Conservation (phyloP, 1,140 invertebrate genomes). For the Lamellibrachia luymesi region DNA sequence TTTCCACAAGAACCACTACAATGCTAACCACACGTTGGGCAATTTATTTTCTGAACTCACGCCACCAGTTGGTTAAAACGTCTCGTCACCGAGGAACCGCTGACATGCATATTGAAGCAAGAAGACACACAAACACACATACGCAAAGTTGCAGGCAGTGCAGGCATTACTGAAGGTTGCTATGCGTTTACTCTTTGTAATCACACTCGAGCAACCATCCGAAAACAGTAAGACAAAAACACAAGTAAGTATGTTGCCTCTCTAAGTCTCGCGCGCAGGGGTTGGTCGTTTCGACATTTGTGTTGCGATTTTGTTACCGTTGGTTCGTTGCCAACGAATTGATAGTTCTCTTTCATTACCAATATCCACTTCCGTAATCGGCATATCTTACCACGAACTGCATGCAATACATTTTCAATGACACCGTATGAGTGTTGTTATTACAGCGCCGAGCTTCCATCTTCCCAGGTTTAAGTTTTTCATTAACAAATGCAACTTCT, state of each 20-base stretch:
- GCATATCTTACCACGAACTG: background rate
- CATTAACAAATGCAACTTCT: background rate
- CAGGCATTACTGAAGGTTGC: background rate
- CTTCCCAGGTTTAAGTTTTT: background rate
- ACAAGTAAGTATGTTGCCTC: background rate
- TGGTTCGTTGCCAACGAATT: background rate
- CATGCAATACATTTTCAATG: background rate
- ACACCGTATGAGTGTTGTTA: background rate
- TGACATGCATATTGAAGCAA: background rate
- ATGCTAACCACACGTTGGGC: background rate
- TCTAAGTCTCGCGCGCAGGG: background rate
- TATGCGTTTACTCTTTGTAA: background rate
- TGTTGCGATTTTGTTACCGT: background rate
- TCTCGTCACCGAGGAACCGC: background rate
- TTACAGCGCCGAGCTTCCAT: background rate
- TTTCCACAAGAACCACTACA: background rate
- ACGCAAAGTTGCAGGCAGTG: background rate
- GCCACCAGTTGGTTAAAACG: background rate
- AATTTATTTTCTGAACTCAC: background rate
- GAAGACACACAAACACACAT: background rate
- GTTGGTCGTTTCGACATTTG: background rate
- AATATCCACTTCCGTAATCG: background rate
- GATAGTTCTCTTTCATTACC: background rate
- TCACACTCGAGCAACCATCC: background rate
- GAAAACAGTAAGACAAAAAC: background rate